A percentile compares a stretch with the other conserved stretches of the same genome.
Evolutionary conservation across 1,140 invertebrate genomes (phyloP).

Genomic region (Macrobrachium nipponense): DNA sequence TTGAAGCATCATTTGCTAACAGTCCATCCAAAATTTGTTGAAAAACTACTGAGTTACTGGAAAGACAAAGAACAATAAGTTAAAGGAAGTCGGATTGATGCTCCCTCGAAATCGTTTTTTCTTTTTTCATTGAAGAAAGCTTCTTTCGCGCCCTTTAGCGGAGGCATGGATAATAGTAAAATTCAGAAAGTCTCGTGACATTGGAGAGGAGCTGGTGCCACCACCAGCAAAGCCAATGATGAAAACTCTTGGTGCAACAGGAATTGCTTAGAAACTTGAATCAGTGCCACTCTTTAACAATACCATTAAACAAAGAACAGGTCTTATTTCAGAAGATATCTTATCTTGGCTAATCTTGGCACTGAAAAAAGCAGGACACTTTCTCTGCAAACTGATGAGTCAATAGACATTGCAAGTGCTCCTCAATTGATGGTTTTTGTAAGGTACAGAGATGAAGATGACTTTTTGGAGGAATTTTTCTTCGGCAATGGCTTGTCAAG

Average conservation of each 20-base stretch:
- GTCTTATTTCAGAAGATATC: constrained; percentile 14
- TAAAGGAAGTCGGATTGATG: constrained; percentile 28
- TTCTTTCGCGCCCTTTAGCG: constrained; percentile 34
- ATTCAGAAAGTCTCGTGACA: constrained; percentile 34
- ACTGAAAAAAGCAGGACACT: neutral
- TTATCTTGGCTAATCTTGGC: too few species aligned
- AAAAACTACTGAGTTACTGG: constrained; percentile 37
- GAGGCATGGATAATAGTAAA: constrained; percentile 29
- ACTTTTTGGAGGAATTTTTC: too few species aligned
- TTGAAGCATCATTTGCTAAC: constrained; percentile 31
- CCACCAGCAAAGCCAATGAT: constrained; percentile 25
- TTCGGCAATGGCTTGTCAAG: too few species aligned
- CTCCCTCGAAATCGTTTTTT: constrained; percentile 18
- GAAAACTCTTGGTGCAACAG: constrained; percentile 12
- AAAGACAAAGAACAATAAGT: constrained; percentile 32
- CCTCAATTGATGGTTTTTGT: constrained; percentile 36
- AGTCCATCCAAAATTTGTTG: constrained; percentile 29
- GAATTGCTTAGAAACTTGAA: constrained; percentile 15
- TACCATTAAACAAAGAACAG: constrained; percentile 11
- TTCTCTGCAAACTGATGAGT: constrained; percentile 31
- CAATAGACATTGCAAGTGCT: constrained; percentile 1
- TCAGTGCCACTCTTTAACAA: neutral
- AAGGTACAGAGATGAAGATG: neutral
- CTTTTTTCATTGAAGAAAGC: constrained; percentile 21
- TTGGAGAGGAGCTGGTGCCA: constrained; percentile 29